These are phyloP conservation scores for Suillia variegata DNA, from an alignment of 2,888 invertebrate species.

Conservation along the genomic window DNA sequence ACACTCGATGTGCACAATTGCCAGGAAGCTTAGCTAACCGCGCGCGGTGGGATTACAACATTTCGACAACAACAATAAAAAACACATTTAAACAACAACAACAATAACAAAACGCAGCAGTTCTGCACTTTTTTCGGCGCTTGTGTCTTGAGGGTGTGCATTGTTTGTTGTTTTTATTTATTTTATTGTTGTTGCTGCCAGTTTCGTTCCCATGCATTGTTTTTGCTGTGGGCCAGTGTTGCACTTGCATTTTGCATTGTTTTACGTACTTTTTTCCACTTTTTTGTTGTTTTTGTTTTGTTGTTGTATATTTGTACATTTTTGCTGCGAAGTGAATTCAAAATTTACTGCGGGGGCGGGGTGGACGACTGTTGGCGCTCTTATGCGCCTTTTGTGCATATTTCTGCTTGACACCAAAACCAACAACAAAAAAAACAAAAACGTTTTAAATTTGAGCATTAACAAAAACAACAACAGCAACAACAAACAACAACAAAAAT, in stretches of 20 bases:
- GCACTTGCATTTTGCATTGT: not conserved
- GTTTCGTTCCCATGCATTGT: not conserved
- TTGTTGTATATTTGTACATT: no score
- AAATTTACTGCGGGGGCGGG: no score
- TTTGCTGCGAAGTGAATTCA: no score
- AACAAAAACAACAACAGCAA: no score
- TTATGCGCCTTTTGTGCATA: no score
- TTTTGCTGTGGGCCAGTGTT: not conserved
- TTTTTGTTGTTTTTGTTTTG: not conserved
- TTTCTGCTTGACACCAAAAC: no score
- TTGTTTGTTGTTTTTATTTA: not conserved
- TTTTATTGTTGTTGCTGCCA: not conserved
- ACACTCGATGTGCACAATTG: conserved; percentile 1
- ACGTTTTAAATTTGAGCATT: no score
- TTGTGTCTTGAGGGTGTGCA: no score
- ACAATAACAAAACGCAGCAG: not conserved
- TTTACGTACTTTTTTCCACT: not conserved
- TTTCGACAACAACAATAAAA: not conserved
- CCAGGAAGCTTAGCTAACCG: not conserved
- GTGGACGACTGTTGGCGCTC: no score
- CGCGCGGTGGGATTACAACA: no score
- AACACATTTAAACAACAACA: not conserved
- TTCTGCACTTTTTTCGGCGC: not conserved
- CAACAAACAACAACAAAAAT: no score
- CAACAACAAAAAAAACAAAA: no score